Evolutionary conservation across 2,113 vertebrate genomes (phyloP).

Genomic region (Nannobrachium achirus): DNA sequence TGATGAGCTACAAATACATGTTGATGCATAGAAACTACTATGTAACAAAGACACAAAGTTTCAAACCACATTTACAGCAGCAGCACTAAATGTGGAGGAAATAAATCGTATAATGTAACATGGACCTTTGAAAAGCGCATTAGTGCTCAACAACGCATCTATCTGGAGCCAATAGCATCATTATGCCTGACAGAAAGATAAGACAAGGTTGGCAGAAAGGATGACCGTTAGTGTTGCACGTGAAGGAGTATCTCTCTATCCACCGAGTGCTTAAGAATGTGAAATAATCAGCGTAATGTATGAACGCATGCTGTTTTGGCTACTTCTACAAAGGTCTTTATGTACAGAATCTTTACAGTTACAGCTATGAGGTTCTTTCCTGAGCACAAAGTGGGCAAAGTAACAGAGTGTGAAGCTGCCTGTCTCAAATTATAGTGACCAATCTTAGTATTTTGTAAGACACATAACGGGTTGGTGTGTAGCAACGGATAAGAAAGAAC

Average conservation of each 20-base stretch:
- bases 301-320: conserved; percentile 78
- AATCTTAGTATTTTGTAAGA: conserved; percentile 25
- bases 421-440: conserved; percentile 42
- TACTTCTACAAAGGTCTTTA: conserved; percentile 79
- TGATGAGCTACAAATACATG: conserved; percentile 63
- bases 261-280: conserved; percentile 51
- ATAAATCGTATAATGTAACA: conserved; percentile 19
- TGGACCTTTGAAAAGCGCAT: conserved; percentile 35
- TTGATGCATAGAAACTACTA: conserved; percentile 55
- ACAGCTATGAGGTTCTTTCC: conserved; percentile 71
- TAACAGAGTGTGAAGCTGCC: conserved; percentile 55
- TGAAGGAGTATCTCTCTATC: conserved; percentile 42
- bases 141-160: conserved; percentile 21
- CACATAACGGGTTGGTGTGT: conserved; percentile 30
- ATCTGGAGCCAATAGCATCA: conserved; percentile 13
- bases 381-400: conserved; percentile 68
- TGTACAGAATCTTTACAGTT: conserved; percentile 77
- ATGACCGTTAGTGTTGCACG: neutral
- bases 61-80: conserved; percentile 22
- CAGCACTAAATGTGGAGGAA: conserved; percentile 23
- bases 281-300: conserved; percentile 60
- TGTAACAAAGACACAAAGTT: conserved; percentile 17
- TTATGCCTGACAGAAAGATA: conserved; percentile 21
- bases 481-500: conserved; percentile 17
- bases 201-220: conserved; percentile 17